Evolutionary conservation across 2,113 vertebrate genomes (phyloP).

Genomic region (Nerophis lumbriciformis): DNA sequence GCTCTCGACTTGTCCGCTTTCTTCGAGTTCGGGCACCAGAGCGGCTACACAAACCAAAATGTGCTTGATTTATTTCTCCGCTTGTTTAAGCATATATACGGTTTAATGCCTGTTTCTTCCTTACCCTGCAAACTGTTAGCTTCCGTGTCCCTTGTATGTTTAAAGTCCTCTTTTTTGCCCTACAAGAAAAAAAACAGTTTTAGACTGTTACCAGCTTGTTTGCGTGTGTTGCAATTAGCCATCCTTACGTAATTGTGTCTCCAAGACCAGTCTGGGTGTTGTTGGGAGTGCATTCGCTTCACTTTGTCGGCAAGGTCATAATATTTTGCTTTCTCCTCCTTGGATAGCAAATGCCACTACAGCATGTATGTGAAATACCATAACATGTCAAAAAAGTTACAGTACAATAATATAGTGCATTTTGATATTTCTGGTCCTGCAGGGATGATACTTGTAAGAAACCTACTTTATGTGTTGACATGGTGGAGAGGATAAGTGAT

Average conservation of each 20-base stretch:
- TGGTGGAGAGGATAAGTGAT: too few species aligned
- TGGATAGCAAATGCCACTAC: constrained; percentile 9
- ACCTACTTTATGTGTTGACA: too few species aligned
- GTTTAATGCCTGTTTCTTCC: background rate
- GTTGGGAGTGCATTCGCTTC: constrained; percentile 4
- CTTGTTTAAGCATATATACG: background rate
- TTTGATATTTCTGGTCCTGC: background rate
- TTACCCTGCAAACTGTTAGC: constrained; percentile 3
- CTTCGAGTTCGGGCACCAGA: constrained; percentile 1
- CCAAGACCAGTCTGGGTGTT: constrained; percentile 9
- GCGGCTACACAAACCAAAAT: background rate
- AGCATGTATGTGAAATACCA: background rate
- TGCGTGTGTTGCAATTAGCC: background rate
- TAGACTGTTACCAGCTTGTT: background rate
- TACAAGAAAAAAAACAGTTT: background rate
- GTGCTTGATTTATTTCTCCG: background rate
- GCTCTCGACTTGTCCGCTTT: constrained; percentile 1
- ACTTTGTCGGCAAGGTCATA: constrained; percentile 6
- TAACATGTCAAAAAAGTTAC: too few species aligned
- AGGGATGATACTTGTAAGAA: too few species aligned
- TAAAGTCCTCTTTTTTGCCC: constrained; percentile 6
- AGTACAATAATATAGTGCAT: background rate
- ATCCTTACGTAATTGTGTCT: constrained; percentile 4
- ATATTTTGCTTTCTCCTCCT: constrained; percentile 4
- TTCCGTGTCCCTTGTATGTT: background rate